Evolutionary conservation across 2,888 invertebrate genomes (phyloP), one percentile per base, ranked within the genome.

Genomic region (Pandemis cinnamomeana): DNA sequence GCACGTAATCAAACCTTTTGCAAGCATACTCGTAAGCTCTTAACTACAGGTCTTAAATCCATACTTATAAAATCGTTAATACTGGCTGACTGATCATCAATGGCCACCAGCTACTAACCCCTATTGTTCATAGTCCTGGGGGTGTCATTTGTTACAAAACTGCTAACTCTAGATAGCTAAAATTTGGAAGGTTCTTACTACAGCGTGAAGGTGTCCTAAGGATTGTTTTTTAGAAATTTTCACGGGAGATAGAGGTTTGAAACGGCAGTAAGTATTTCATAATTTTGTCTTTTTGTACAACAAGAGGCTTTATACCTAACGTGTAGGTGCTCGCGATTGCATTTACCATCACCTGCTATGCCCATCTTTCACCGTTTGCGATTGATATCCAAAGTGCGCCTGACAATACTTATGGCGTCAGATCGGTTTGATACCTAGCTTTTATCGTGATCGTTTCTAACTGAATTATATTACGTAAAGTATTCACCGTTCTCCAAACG

Each of bases 401-500:
- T 36, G 27, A 36, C 27, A 36, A 4, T 36, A 36, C 2, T 36
- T 27, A 27, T 27, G 27, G 27, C 27, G 27, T 27, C 27, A 36
- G 27, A 4, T 36, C 4, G 3, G 27, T 36, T 36, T 36, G 27
- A 36, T 15, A 53, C 53, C 5, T 48, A 15, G 7, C 27, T 5
- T 58, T 27, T 58, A 58, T 58, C 58, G 11, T 10, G 27, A 11
- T 58, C 27, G 58, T 5, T 58, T 11, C 41, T 61, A 51, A 66
- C 46, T 5, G n/a, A 66, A 63, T 63, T 20, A 61, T 61, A 62
- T 48, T 67, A 71, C 42, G 48, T 67, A 67, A 66, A 66, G n/a
- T 42, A 41, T 61, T 63, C 41, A 13, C 7, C 27, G 41, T 58
- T 72, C 67, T 67, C 44, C 53, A 46, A 44, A 13, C 44, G 15